Evolutionary conservation across 2,797 vertebrate genomes (phyloP), one percentile per base, ranked within the genome.

Genomic region (Pseudomugil gertrudae): DNA sequence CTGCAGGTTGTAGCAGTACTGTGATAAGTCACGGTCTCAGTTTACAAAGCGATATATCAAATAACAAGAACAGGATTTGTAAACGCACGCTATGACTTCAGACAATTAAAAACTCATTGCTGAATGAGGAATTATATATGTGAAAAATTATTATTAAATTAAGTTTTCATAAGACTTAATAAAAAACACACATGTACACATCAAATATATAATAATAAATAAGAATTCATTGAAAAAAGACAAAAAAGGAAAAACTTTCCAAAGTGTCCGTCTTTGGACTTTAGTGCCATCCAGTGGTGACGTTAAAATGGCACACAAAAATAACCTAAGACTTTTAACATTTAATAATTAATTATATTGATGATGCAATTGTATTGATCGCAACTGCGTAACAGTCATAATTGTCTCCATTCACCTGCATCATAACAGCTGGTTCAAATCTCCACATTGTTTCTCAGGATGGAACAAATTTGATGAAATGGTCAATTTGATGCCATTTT

Each of bases 271-370:
- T 45, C n/a, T 17, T 54, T 60, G 36, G 21, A 40, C 40, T 47
- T 53, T 53, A 47, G 62, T 45, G 26, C 63, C 69, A 55, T 43
- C 69, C 14, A 55, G 38, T 50, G 69, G 40, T 38, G 3, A 8
- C 32, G n/a, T 23, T 6, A 65, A 30, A 45, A n/a, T n/a, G 8
- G 17, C 17, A 43, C 9, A 45, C 21, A 45, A 21, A 45, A 45
- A 6, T 7, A 21, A 19, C 4, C 9, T 45, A 21, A 21, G 17
- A n/a, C n/a, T n/a, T 17, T 9, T 45, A 3, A 3, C 8, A 21
- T 21, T 45, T 2, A 3, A 9, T 9, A 21, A n/a, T 43, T 3
- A 43, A 2, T 17, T 15, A 6, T 40, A 40, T 40, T n/a, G n/a
- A n/a, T n/a, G n/a, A n/a, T n/a, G n/a, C n/a, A 43, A 2, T 17